Base-by-base conservation (phyloP, 2,888 invertebrate species). In the Pheosia gnoma region DNA sequence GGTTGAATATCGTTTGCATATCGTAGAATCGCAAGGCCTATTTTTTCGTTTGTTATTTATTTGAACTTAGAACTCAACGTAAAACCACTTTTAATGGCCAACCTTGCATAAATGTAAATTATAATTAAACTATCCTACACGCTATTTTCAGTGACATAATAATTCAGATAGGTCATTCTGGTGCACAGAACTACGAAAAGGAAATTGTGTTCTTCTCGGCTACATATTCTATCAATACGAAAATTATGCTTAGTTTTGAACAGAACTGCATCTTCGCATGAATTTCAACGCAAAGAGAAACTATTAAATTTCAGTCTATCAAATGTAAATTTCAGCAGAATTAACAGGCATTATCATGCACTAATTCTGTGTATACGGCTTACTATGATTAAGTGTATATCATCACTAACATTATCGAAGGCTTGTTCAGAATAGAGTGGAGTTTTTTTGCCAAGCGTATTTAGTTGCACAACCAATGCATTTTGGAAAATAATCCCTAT, bases 331-430 rank as follows among this genome's bases (percentile, higher is more conserved):
- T 61, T 62, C 63, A 65, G 74, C 80, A 80, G 79, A 83, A 80
- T 83, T 86, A 87, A 89, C 86, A 75, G 68, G 84, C 89, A 87
- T 84, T 81, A 69, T 78, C 86, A 84, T 85, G 86, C 86, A 90
- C 90, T 91, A 91, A 92, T 88, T 86, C 75, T 85, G 82, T 89
- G 89, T 91, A 80, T 64, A 65, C 81, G 77, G 86, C 87, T 84
- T 87, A 65, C 72, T 71, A 70, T 73, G 71, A 78, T 73, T 65
- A 75, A 76, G 70, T 67, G 0, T 25, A 60, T 72, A 39, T 78
- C 79, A 79, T 79, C 63, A 86, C 87, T 87, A 87, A 88, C 86
- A 72, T 25, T 51, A 8, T 2, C 2, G 25, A 7, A 47, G 47
- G 47, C 47, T n/a, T 47, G 47, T 47, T 47, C 47, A 47, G 47